Conservation (phyloP, 1,140 invertebrate genomes). For the Mercenaria mercenaria region DNA sequence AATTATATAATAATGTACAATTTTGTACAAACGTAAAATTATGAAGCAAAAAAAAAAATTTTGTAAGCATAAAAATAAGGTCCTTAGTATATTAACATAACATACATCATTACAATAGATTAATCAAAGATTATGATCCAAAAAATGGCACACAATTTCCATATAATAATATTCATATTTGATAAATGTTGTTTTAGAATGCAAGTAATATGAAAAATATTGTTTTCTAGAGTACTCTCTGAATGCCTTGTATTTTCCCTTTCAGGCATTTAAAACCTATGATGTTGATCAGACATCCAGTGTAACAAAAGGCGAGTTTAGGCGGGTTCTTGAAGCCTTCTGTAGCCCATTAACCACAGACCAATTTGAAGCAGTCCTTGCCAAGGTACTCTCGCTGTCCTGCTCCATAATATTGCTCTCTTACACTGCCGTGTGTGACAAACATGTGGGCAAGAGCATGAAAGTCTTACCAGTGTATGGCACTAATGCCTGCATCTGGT, state of each 20-base stretch:
- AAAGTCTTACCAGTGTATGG: not conserved
- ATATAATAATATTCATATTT: too few species aligned
- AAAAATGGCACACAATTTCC: too few species aligned
- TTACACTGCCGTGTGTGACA: not conserved
- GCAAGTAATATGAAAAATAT: too few species aligned
- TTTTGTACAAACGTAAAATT: too few species aligned
- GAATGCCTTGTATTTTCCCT: slow-evolving; percentile 40
- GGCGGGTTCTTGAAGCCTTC: slow-evolving; percentile 81
- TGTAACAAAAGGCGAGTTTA: slow-evolving; percentile 83
- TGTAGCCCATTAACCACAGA: slow-evolving; percentile 81
- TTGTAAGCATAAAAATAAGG: too few species aligned
- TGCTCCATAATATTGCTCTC: slow-evolving; percentile 4
- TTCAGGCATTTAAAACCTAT: slow-evolving; percentile 83
- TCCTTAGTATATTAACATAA: too few species aligned
- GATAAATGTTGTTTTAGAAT: too few species aligned
- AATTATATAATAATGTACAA: too few species aligned
- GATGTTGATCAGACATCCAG: slow-evolving; percentile 81
- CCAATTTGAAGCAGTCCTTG: slow-evolving; percentile 82
- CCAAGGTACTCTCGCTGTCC: slow-evolving; percentile 77
- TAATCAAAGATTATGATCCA: too few species aligned
- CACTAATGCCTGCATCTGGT: not conserved
- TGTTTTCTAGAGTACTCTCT: too few species aligned
- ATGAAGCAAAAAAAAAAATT: too few species aligned
- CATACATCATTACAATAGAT: too few species aligned
- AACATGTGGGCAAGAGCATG: not conserved